Base-by-base conservation (phyloP, 35 echinoderm and acorn worm species). In the Stichopus chloronotus region DNA sequence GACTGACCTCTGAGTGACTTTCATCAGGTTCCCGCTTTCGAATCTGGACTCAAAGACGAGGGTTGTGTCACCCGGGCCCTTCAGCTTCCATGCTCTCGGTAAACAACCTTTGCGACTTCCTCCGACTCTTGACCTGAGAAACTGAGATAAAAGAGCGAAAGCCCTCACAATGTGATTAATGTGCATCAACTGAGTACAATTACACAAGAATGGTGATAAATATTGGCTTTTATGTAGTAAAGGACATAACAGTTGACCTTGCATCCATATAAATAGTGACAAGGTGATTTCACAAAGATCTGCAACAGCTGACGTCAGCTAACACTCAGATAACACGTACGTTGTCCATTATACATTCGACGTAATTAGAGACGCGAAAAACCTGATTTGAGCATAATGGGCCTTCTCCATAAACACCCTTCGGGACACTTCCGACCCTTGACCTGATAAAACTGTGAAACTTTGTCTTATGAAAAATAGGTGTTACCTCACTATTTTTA, bases 11-110 rank as follows among this genome's bases (percentile, higher is more conserved):
- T 96, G 92, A 23, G 88, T 90, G 25, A 94, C 97, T 68, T 95
- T 99, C 94, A 95, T 95, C 2, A 99, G 94, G 56, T 99, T 99
- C 0, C 97, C 97, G 77, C 97, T 99, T 82, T 99, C 97, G 92
- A 99, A 99, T 10, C 95, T 59, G 9, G 97, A 95, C 79, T 99
- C 97, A 94, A 99, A 96, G 55, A 99, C 63, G 3, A 99, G 94
- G 63, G 94, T 99, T 57, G 93, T 96, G 71, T 99, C 95, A 8
- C 92, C 95, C 25, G 81, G 14, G 7, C 91, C 82, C 78, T 95
- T 95, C 16, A 94, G 84, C 81, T 96, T 99, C 59, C 93, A 90
- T 8, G 94, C 95, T 58, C 97, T 90, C 43, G 83, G 56, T 30
- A 88, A 68, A 74, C 95, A 96, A 8, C 97, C 95, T 68, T 94